A percentile compares a stretch with the other conserved stretches of the same genome.
Conservation (phyloP, 2,113 vertebrate species). For the Benthochromis sp. region DNA sequence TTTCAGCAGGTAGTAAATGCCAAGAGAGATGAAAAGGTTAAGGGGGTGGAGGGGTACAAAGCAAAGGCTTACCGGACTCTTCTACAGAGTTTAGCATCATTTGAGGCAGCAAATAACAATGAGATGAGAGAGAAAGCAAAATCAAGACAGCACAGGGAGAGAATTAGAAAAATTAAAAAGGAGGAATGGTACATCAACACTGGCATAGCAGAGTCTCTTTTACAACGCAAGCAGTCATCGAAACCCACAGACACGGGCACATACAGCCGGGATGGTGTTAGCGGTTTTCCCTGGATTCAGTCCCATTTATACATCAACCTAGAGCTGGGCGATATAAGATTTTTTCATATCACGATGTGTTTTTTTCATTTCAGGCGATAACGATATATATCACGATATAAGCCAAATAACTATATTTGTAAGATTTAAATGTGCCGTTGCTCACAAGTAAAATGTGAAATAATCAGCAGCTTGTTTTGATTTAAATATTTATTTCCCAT, state of each 20-base stretch:
- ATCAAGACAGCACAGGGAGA: neutral
- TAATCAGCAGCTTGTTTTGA: no score
- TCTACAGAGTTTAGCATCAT: constrained; percentile 77
- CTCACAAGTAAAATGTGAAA: no score
- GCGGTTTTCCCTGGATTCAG: neutral
- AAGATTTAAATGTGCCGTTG: no score
- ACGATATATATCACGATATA: no score
- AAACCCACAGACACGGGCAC: neutral
- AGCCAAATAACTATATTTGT: no score
- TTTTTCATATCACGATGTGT: no score
- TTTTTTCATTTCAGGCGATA: no score
- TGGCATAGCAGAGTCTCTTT: neutral
- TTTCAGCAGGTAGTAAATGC: neutral
- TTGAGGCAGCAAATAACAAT: constrained; percentile 1
- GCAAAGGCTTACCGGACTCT: constrained; percentile 89
- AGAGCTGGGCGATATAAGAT: no score
- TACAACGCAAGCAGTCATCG: neutral
- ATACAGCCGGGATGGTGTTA: neutral
- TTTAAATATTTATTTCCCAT: no score
- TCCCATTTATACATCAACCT: neutral
- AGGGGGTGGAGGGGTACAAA: neutral
- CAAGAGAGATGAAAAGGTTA: neutral
- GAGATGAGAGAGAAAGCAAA: neutral
- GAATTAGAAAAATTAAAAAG: neutral
- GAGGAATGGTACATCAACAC: neutral